Evolutionary conservation across 1,140 invertebrate genomes (phyloP).

Genomic region (Archegozetes longisetosus): DNA sequence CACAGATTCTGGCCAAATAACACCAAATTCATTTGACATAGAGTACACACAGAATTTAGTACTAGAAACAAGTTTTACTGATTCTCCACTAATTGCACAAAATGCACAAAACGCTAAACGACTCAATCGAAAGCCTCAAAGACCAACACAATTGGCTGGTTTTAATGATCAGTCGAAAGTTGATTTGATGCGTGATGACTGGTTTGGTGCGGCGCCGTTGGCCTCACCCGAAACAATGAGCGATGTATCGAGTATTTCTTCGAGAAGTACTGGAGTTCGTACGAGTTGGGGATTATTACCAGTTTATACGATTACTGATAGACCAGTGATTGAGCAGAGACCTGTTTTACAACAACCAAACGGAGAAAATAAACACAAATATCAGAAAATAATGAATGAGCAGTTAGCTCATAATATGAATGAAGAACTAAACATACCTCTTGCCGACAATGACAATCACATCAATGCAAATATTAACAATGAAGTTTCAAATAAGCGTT

Average conservation of each 20-base stretch:
- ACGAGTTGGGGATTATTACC: neutral
- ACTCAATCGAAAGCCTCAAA: conserved; percentile 8
- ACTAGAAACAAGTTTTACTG: conserved; percentile 58
- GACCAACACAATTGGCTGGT: neutral
- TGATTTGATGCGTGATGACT: conserved; percentile 29
- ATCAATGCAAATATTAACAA: neutral
- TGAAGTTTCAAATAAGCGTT: neutral
- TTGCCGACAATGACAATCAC: neutral
- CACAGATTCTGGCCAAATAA: conserved; percentile 24
- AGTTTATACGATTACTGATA: neutral
- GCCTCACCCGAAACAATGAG: conserved; percentile 70
- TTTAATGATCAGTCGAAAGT: conserved; percentile 22
- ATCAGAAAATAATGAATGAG: neutral
- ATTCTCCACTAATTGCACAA: conserved; percentile 26
- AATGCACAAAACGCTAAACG: neutral
- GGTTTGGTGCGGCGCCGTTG: conserved; percentile 48
- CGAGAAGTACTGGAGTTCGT: conserved; percentile 15
- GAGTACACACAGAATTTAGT: conserved; percentile 40
- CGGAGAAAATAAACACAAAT: neutral
- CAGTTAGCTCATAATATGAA: neutral
- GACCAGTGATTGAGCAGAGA: conserved; percentile 21
- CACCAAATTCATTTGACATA: conserved; percentile 29
- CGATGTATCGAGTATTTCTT: conserved; percentile 45
- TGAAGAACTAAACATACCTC: neutral
- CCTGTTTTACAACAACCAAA: neutral